phyloP scores from a whole-genome alignment of 2,888 invertebrate species.

The Sphaerophoria taeniata region DNA sequence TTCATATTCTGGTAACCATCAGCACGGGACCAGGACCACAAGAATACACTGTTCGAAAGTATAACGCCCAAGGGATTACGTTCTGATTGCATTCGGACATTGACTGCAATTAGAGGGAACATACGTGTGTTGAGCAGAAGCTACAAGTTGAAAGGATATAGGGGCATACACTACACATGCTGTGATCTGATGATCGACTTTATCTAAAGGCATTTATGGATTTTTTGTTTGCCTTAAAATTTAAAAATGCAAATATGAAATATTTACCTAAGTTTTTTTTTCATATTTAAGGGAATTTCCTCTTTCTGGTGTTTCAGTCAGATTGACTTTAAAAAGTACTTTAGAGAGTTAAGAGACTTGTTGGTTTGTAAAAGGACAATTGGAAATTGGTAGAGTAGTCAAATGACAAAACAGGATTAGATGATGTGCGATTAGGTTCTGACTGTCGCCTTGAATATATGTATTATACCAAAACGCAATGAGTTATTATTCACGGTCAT shows the following conservation, averaged over 20 bases:
- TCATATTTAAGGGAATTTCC: too few relatives aligned
- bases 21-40: conserved; percentile 24
- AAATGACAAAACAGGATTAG: conserved; percentile 56
- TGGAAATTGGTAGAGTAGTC: conserved; percentile 20
- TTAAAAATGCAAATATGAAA: conserved; percentile 8
- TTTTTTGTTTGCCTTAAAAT: not conserved
- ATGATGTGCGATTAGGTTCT: conserved; percentile 63
- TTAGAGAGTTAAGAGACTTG: conserved; percentile 12
- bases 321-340: too few relatives aligned
- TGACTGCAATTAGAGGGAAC: conserved; percentile 74
- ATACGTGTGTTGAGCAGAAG: conserved; percentile 64
- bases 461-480: conserved; percentile 3
- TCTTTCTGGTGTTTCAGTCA: too few relatives aligned
- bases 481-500: conserved; percentile 65
- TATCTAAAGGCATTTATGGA: not conserved
- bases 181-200: conserved; percentile 5
- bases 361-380: conserved; percentile 55
- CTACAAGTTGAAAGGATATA: conserved; percentile 65
- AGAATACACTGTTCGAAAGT: conserved; percentile 22
- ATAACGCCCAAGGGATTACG: conserved; percentile 68
- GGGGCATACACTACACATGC: not conserved
- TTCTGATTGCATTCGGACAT: conserved; percentile 74
- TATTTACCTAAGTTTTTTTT: too few relatives aligned
- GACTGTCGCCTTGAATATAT: conserved; percentile 69
- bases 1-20: not conserved